Base-by-base conservation (phyloP, 2,888 invertebrate species). In the Mesorhabditis spiculigera region DNA sequence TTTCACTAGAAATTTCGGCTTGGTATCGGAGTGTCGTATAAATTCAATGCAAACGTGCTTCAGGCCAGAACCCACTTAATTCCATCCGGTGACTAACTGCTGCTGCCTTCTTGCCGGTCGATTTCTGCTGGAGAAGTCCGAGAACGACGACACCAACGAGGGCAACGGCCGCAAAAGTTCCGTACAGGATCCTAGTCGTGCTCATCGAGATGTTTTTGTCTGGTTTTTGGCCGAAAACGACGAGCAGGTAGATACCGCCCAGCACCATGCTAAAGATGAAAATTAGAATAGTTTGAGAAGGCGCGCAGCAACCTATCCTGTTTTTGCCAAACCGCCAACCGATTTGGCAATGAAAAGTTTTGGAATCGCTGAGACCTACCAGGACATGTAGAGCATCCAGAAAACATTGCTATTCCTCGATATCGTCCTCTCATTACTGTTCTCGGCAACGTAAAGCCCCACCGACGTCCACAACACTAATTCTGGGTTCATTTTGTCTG, bases 221-320 rank as follows among this genome's bases (percentile, higher is more conserved):
- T 10, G 58, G 58, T 50, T 50, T 50, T 50, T 10, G n/a, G 58
- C 58, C 58, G 88, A 98, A 95, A 86, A 92, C 91, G 86, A 93
- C 92, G 88, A 91, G 95, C 43, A 96, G 94, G 88, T 95, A 96
- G 45, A 95, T 89, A 86, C 98, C 98, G 69, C 97, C 97, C 86
- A 93, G 91, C 87, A 96, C 92, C 89, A 95, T 91, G 86, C 96
- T 96, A 89, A 78, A 90, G 66, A 43, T 13, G 42, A 65, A 43
- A 43, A 50, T 13, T 13, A 28, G 28, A 28, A 28, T 3, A 28
- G 28, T 3, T 28, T 28, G 28, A 28, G 28, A 28, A 28, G 28
- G 28, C 28, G 28, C 28, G 28, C 28, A 28, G 28, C 28, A 28
- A 28, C 3, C 28, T 28, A 28, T 28, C 28, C 28, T 1, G 28